Evolutionary conservation across 2,113 vertebrate genomes (phyloP), one percentile per base, ranked within the genome.

Genomic region (Osmerus eperlanus): DNA sequence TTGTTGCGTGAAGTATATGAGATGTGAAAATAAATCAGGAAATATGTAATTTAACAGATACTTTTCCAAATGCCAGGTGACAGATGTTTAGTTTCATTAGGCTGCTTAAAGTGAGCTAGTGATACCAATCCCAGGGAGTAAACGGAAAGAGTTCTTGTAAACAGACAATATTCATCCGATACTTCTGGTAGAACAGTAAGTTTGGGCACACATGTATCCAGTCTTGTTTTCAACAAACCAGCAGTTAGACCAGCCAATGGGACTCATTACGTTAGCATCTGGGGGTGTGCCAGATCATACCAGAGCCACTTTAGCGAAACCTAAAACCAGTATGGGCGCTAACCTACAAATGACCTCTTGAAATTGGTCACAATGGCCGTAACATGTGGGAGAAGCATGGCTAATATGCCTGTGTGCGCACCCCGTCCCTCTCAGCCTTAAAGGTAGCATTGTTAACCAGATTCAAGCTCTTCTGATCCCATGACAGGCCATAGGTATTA

Each of bases 121-220:
- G 41, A 82, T 77, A 14, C 65, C 71, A 21, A 21, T 70, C 77
- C 68, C 36, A 4, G 8, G 68, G 81, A 77, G 76, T 28, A 64
- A 71, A 47, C 41, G 25, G 25, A 47, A 12, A 7, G 32, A 36
- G 32, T 36, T 7, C 7, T 36, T 11, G 8, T 11, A 12, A 47
- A 47, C 41, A 47, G 9, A 47, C 7, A 47, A 47, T 47, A 47
- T 47, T 2, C 41, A 47, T 47, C 41, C 9, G 9, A 47, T 47
- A 11, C 41, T 47, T 12, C 41, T 47, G 9, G 41, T 47, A 47
- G 41, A 47, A 47, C 41, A 47, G 32, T 36, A 36, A 36, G 32
- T 36, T 36, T 36, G 4, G 32, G 9, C 9, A 47, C 41, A 47
- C 41, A 12, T 12, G 41, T 47, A 47, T 47, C 41, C 41, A 47